phyloP scores from a whole-genome alignment of 2,888 invertebrate genomes.

The Leucoptera coffeella region DNA sequence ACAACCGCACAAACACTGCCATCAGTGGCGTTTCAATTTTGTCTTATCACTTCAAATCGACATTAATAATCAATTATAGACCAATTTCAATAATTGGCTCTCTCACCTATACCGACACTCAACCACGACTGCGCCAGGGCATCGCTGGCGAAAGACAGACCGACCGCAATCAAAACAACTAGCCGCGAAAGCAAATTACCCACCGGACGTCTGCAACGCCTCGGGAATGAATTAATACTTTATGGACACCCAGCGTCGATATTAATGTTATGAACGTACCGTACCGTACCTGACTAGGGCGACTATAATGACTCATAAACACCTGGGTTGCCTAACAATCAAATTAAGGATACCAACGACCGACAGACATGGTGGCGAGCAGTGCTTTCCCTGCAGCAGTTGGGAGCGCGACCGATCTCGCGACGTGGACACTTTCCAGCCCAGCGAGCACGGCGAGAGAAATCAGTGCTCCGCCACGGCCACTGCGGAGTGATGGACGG shows the following conservation, averaged over 20 bases:
- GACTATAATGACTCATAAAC: too few species aligned
- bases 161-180: slow-evolving; percentile 27
- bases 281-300: slow-evolving; percentile 17
- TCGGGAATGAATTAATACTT: slow-evolving; percentile 40
- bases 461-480: slow-evolving; percentile 39
- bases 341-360: too few species aligned
- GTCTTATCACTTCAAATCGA: slow-evolving; percentile 26
- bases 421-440: slow-evolving; percentile 21
- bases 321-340: too few species aligned
- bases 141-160: slow-evolving; percentile 40
- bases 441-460: slow-evolving; percentile 30
- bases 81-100: slow-evolving; percentile 21
- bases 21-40: slow-evolving; percentile 19
- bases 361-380: not conserved
- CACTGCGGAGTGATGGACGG: slow-evolving; percentile 45
- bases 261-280: slow-evolving; percentile 17
- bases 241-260: slow-evolving; percentile 35
- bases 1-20: slow-evolving; percentile 24
- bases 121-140: slow-evolving; percentile 30
- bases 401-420: not conserved
- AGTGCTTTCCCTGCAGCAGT: not conserved
- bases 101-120: slow-evolving; percentile 11
- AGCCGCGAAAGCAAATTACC: slow-evolving; percentile 37
- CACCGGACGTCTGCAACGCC: slow-evolving; percentile 45
- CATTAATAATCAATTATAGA: slow-evolving; percentile 30